Conservation (phyloP, 2,888 invertebrate species). For the Lobophora halterata region DNA sequence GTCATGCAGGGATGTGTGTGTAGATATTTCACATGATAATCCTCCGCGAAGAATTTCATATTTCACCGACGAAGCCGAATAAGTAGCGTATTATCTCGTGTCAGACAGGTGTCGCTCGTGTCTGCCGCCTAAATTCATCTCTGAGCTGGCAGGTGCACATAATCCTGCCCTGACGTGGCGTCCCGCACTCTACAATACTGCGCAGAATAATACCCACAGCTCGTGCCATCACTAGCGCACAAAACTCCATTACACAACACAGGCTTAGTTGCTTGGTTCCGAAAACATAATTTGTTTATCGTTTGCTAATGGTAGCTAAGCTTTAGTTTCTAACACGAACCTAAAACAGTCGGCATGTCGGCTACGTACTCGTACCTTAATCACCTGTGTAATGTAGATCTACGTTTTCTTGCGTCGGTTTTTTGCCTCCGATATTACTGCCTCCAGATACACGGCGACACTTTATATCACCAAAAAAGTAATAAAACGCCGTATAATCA, state of each 20-base stretch:
- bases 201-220: slow-evolving; percentile 44
- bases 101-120: slow-evolving; percentile 73
- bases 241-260: slow-evolving; percentile 43
- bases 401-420: slow-evolving; percentile 22
- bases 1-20: slow-evolving; percentile 29
- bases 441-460: slow-evolving; percentile 30
- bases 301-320: slow-evolving; percentile 19
- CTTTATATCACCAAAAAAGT: slow-evolving; percentile 32
- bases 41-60: slow-evolving; percentile 66
- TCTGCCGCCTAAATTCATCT: slow-evolving; percentile 70
- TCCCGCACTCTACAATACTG: slow-evolving; percentile 33
- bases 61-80: slow-evolving; percentile 68
- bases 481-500: slow-evolving; percentile 31
- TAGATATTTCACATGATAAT: slow-evolving; percentile 51
- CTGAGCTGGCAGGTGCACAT: slow-evolving; percentile 65
- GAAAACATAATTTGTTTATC: slow-evolving; percentile 34
- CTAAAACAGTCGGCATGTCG: slow-evolving; percentile 25
- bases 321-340: slow-evolving; percentile 17
- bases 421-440: slow-evolving; percentile 29
- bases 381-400: slow-evolving; percentile 26
- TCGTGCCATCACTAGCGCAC: slow-evolving; percentile 39
- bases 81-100: slow-evolving; percentile 71
- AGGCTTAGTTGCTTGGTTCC: slow-evolving; percentile 25
- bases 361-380: slow-evolving; percentile 27
- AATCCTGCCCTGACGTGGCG: slow-evolving; percentile 57